phyloP scores from a whole-genome alignment of 2,113 vertebrate genomes.

The Athene cunicularia region DNA sequence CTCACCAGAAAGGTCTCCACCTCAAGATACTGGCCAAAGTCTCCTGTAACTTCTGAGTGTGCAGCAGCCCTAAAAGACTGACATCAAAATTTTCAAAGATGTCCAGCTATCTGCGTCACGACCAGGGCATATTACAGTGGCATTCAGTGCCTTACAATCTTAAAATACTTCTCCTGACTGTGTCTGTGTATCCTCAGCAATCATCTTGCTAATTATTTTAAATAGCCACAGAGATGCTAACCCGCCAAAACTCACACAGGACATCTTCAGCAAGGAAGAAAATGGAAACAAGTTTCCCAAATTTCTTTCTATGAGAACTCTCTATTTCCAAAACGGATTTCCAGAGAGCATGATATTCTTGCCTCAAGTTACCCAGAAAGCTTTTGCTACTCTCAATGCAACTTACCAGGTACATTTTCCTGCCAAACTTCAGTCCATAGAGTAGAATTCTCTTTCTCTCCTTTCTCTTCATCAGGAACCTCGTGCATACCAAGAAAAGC shows the following conservation, averaged over 20 bases:
- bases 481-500: constrained; percentile 99
- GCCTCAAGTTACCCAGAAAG: neutral
- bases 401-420: constrained; percentile 93
- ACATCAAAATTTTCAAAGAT: neutral
- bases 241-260: neutral
- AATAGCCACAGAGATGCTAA: neutral
- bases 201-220: neutral
- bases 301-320: neutral
- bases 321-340: neutral
- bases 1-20: neutral
- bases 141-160: neutral
- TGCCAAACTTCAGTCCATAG: constrained; percentile 97
- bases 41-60: neutral
- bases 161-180: neutral
- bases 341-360: neutral
- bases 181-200: neutral
- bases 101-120: fast-evolving
- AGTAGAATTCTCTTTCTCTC: constrained; percentile 84
- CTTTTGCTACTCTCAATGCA: neutral
- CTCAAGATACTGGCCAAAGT: neutral
- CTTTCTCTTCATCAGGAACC: constrained; percentile 87
- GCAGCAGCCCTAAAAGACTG: neutral
- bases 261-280: neutral
- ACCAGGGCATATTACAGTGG: neutral
- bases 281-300: neutral